These are phyloP conservation scores for Bombyx mandarina DNA, from an alignment of 1,140 invertebrate species.

Conservation along the genomic window DNA sequence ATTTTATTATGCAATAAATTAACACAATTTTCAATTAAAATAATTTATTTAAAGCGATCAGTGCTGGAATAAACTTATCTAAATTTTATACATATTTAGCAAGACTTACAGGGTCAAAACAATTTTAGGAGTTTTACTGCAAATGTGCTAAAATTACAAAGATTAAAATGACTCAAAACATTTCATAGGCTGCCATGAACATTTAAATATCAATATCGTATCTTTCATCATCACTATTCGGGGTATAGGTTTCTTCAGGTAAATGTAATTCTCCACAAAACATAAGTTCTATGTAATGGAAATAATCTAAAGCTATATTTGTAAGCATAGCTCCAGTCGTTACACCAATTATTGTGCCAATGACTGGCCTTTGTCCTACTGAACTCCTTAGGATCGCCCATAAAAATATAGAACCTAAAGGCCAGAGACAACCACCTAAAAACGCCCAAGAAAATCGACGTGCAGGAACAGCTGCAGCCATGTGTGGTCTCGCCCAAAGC, in stretches of 20 bases:
- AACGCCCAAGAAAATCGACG: constrained; percentile 67
- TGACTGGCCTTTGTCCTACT: constrained; percentile 54
- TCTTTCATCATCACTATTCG: constrained; percentile 68
- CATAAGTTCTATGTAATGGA: constrained; percentile 66
- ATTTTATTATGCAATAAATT: no score
- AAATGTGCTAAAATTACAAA: constrained; percentile 5
- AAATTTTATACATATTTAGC: constrained; percentile 9
- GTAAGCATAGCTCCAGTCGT: constrained; percentile 61
- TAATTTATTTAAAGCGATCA: constrained; percentile 26
- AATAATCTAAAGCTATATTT: constrained; percentile 66
- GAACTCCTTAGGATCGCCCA: constrained; percentile 67
- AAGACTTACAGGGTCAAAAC: constrained; percentile 15
- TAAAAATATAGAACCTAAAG: constrained; percentile 62
- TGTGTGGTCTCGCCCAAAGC: constrained; percentile 65
- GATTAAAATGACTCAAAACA: neutral
- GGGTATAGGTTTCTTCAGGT: constrained; percentile 57
- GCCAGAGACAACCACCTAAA: constrained; percentile 60
- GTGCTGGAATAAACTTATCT: constrained; percentile 22
- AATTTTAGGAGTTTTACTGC: constrained; percentile 12
- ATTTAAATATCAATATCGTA: constrained; percentile 64
- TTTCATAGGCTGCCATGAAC: neutral
- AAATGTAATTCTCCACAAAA: constrained; percentile 59
- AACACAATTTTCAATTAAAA: constrained; percentile 4
- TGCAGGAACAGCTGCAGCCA: constrained; percentile 60
- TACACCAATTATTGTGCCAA: constrained; percentile 56